Evolutionary conservation across 2,888 invertebrate genomes (phyloP).

Genomic region (Himalopsyche tibetana): DNA sequence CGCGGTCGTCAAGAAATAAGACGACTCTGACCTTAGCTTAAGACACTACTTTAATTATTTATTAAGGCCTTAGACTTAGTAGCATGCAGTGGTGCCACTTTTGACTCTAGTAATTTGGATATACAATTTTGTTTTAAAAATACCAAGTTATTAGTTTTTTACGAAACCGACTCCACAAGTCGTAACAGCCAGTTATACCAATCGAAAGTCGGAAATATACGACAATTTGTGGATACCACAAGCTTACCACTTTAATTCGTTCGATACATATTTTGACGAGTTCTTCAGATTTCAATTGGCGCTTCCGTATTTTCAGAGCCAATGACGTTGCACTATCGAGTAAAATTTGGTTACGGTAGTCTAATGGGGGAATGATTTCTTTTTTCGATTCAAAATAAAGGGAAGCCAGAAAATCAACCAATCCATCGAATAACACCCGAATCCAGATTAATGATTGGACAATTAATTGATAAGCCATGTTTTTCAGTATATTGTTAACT

Average conservation of each 20-base stretch:
- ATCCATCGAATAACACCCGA: conserved; percentile 70
- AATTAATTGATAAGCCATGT: conserved; percentile 70
- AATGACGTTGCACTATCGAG: conserved; percentile 81
- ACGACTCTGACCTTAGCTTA: too few species aligned
- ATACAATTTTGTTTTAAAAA: too few species aligned
- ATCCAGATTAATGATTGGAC: conserved; percentile 70
- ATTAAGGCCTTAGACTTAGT: too few species aligned
- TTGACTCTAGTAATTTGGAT: too few species aligned
- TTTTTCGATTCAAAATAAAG: conserved; percentile 71
- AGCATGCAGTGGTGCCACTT: too few species aligned
- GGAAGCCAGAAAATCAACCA: conserved; percentile 71
- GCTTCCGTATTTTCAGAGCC: conserved; percentile 81
- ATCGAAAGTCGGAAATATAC: neutral
- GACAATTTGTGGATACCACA: neutral
- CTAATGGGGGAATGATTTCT: conserved; percentile 71
- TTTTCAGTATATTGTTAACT: conserved; percentile 71
- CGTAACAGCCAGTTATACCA: neutral
- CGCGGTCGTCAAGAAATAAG: too few species aligned
- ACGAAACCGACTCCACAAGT: too few species aligned
- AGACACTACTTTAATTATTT: too few species aligned
- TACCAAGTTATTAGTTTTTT: too few species aligned
- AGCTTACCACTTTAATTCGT: conserved; percentile 82
- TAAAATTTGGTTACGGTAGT: conserved; percentile 70
- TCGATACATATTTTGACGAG: conserved; percentile 86
- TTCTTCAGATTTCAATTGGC: conserved; percentile 81